phyloP scores from a whole-genome alignment of 2,888 invertebrate species.

The Celastrina argiolus region DNA sequence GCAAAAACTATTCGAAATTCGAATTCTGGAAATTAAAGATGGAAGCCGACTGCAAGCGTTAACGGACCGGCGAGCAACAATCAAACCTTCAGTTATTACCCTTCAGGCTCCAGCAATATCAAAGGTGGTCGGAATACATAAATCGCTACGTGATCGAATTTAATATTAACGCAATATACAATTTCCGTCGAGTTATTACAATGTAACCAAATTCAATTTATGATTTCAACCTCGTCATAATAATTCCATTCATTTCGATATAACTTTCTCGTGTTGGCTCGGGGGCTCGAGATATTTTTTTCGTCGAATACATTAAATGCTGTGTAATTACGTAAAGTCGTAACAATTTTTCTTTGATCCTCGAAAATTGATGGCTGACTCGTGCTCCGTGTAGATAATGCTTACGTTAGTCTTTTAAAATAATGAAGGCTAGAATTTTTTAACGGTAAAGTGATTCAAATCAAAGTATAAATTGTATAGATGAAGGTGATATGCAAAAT shows the following conservation, averaged over 20 bases:
- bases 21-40: too few relatives aligned
- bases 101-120: conserved; percentile 47
- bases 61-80: conserved; percentile 49
- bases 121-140: conserved; percentile 69
- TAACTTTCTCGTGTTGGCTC: conserved; percentile 35
- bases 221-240: conserved; percentile 61
- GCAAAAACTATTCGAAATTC: too few relatives aligned
- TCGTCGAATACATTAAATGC: conserved; percentile 5
- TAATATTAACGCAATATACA: conserved; percentile 66
- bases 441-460: neutral
- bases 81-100: conserved; percentile 56
- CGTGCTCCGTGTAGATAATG: neutral
- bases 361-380: neutral
- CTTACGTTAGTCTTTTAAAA: neutral
- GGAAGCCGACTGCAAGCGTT: conserved; percentile 37
- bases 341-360: neutral
- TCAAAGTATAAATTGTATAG: too few relatives aligned
- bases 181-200: conserved; percentile 68
- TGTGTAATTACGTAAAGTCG: neutral
- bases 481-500: too few relatives aligned
- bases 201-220: conserved; percentile 74
- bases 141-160: conserved; percentile 73
- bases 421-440: neutral
- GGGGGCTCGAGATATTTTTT: neutral
- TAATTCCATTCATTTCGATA: conserved; percentile 59